Conservation (phyloP, 2,888 invertebrate genomes). For the Tinea pellionella region DNA sequence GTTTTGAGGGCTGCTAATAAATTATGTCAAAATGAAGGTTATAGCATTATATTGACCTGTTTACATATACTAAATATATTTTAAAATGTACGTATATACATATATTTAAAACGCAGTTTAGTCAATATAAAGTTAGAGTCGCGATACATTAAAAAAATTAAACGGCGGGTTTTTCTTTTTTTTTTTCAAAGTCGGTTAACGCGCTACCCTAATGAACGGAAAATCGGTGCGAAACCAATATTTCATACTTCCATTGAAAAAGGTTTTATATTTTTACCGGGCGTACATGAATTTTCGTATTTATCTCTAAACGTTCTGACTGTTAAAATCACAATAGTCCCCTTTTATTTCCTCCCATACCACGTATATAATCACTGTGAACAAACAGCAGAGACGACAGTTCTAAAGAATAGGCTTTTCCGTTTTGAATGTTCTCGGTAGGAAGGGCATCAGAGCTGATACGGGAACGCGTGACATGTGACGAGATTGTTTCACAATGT, state of each 20-base stretch:
- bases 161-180: too few relatives aligned
- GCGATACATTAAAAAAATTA: too few relatives aligned
- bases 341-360: conserved; percentile 13
- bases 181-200: too few relatives aligned
- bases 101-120: too few relatives aligned
- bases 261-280: conserved; percentile 6
- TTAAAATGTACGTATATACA: too few relatives aligned
- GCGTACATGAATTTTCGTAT: conserved; percentile 6
- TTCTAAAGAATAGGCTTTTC: conserved; percentile 10
- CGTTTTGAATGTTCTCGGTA: neutral
- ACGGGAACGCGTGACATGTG: conserved; percentile 3
- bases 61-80: neutral
- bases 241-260: conserved; percentile 7
- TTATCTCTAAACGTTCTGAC: conserved; percentile 10
- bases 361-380: conserved; percentile 12
- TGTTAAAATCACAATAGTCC: conserved; percentile 14
- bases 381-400: conserved; percentile 13
- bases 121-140: too few relatives aligned
- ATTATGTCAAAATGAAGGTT: neutral
- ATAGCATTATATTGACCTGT: neutral
- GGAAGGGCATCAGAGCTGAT: conserved; percentile 2
- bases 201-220: neutral
- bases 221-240: conserved; percentile 7
- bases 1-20: neutral
- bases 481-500: conserved; percentile 5